Percentiles rank a stretch among this genome's conserved stretches.
Conservation (phyloP, 2,888 invertebrate species). For the Dolichopus griseipennis region DNA sequence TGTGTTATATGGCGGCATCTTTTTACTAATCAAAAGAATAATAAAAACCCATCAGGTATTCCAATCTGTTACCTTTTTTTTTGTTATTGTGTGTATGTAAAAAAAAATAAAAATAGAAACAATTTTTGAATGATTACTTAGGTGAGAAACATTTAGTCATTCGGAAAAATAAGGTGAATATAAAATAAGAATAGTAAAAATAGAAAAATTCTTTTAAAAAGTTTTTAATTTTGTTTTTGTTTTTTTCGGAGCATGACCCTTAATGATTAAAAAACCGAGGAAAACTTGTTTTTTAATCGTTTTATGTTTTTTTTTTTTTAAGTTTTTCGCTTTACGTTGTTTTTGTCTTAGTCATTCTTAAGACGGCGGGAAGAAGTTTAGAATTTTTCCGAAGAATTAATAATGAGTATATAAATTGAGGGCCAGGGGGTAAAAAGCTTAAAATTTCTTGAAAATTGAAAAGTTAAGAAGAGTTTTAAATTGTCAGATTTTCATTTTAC, state of each 20-base stretch:
- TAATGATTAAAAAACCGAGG: not conserved
- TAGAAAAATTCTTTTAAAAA: not conserved
- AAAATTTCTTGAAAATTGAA: not conserved
- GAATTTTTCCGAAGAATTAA: too few relatives aligned
- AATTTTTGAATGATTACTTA: not conserved
- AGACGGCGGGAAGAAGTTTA: too few relatives aligned
- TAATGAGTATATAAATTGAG: too few relatives aligned
- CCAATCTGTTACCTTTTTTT: not conserved
- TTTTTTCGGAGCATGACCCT: not conserved
- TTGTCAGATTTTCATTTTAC: not conserved
- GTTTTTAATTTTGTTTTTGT: not conserved
- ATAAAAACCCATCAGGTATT: not conserved
- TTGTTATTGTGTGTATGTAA: too few relatives aligned
- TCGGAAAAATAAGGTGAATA: conserved; percentile 6
- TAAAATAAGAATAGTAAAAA: not conserved
- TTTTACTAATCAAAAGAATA: not conserved
- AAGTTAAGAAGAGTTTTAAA: not conserved
- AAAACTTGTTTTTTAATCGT: not conserved
- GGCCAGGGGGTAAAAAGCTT: too few relatives aligned
- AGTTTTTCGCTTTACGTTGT: too few relatives aligned
- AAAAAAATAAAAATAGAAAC: too few relatives aligned
- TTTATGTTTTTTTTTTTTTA: too few relatives aligned
- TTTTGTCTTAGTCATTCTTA: too few relatives aligned
- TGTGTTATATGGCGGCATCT: not conserved
- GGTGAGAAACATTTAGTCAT: conserved; percentile 11